Percentiles rank a stretch among this genome's conserved stretches.
Evolutionary conservation across 2,888 invertebrate genomes (phyloP).

Genomic region (Pyrochroa serraticornis): DNA sequence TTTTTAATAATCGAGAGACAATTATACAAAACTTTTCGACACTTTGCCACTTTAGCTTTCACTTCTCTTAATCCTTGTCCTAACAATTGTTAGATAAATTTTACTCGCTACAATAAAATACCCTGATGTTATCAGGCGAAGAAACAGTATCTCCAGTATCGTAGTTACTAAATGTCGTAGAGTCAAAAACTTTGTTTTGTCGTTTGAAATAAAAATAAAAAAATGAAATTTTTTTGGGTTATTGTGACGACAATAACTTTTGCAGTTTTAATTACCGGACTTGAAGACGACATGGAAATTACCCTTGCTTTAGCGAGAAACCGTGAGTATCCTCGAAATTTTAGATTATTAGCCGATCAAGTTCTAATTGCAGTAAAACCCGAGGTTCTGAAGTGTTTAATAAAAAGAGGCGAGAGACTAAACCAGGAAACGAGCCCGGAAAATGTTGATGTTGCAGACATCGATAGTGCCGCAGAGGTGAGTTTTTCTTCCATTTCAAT

Average conservation of each 20-base stretch:
- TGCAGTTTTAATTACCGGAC: background rate
- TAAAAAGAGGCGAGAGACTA: background rate
- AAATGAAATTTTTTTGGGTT: no score
- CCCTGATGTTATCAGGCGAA: no score
- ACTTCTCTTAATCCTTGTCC: background rate
- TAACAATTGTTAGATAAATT: slow-evolving; percentile 1
- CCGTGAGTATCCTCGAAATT: background rate
- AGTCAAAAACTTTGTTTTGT: background rate
- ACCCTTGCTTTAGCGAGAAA: background rate
- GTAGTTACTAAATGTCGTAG: background rate
- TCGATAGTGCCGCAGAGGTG: background rate
- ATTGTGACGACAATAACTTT: background rate
- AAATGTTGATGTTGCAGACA: background rate
- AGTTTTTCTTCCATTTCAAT: background rate
- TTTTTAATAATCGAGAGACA: no score
- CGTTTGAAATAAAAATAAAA: background rate
- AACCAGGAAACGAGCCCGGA: background rate
- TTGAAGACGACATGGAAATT: background rate
- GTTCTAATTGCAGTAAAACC: background rate
- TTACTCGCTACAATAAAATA: background rate
- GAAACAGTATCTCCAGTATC: background rate
- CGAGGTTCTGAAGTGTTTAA: background rate
- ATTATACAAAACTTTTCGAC: background rate
- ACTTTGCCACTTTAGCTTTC: no score
- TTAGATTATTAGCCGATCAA: background rate